phyloP scores from a whole-genome alignment of 2,888 invertebrate species.

The Dichetophora obliterata region DNA sequence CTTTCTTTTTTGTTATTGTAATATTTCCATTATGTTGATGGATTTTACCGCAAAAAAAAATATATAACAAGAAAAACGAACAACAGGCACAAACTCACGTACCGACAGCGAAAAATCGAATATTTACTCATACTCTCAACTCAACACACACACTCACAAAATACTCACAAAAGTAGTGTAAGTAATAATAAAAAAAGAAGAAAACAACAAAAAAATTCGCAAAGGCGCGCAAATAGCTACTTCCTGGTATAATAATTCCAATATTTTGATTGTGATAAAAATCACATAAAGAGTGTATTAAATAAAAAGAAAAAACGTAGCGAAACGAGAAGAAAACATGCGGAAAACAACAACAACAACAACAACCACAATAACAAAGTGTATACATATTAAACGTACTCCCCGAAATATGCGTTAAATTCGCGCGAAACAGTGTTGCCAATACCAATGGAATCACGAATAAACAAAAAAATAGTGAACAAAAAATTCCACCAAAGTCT shows the following conservation, averaged over 20 bases:
- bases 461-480: too few relatives aligned
- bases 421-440: not conserved
- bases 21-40: constrained; percentile 25
- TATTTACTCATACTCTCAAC: not conserved
- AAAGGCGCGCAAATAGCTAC: constrained; percentile 67
- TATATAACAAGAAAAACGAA: not conserved
- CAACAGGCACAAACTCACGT: too few relatives aligned
- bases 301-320: not conserved
- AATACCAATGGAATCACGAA: too few relatives aligned
- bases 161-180: constrained; percentile 59
- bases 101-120: not conserved
- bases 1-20: not conserved
- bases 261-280: constrained; percentile 65
- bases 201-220: constrained; percentile 44
- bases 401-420: not conserved
- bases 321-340: not conserved
- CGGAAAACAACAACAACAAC: not conserved
- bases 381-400: not conserved
- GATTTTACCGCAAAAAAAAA: constrained; percentile 14
- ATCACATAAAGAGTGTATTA: constrained; percentile 52
- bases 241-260: constrained; percentile 68
- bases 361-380: not conserved
- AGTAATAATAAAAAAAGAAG: constrained; percentile 54
- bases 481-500: not conserved
- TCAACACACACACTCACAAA: constrained; percentile 10